Conservation (phyloP, 2,113 vertebrate genomes). For the Gadus chalcogrammus region DNA sequence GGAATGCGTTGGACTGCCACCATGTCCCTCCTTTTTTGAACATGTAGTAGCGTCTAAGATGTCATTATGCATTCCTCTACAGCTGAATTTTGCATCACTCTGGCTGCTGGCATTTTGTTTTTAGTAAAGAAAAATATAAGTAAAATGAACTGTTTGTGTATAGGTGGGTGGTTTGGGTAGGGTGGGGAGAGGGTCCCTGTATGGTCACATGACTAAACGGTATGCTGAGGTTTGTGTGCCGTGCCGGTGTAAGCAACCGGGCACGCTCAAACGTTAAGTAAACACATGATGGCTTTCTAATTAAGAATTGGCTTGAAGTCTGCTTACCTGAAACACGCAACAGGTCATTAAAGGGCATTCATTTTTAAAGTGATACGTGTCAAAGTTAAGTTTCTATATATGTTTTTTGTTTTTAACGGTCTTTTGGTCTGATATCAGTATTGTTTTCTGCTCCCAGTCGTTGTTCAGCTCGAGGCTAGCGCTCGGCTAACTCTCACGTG, state of each 20-base stretch:
- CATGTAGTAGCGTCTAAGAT: conserved; percentile 81
- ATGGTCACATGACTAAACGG: conserved; percentile 16
- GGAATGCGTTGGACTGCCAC: conserved; percentile 10
- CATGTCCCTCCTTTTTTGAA: conserved; percentile 81
- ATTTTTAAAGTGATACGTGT: conserved; percentile 34
- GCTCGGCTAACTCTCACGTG: neutral
- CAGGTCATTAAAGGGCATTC: conserved; percentile 2
- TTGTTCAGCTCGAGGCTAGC: neutral
- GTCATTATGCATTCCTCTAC: conserved; percentile 92
- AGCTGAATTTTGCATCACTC: conserved; percentile 57
- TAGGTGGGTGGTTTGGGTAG: no score
- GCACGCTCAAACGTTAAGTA: neutral
- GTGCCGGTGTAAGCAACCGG: no score
- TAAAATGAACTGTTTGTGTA: no score
- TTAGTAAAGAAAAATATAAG: no score
- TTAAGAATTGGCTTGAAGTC: conserved; percentile 32
- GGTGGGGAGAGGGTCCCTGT: conserved; percentile 19
- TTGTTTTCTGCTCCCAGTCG: neutral
- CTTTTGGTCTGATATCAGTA: neutral
- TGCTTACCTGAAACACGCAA: conserved; percentile 40
- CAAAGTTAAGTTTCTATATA: conserved; percentile 50
- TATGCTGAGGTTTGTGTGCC: no score
- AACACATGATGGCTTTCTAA: conserved; percentile 25
- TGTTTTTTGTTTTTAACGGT: conserved; percentile 11
- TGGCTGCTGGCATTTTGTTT: conserved; percentile 15